These are phyloP conservation scores for Coreius guichenoti DNA, from an alignment of 2,797 vertebrate genomes.

Conservation along the genomic window DNA sequence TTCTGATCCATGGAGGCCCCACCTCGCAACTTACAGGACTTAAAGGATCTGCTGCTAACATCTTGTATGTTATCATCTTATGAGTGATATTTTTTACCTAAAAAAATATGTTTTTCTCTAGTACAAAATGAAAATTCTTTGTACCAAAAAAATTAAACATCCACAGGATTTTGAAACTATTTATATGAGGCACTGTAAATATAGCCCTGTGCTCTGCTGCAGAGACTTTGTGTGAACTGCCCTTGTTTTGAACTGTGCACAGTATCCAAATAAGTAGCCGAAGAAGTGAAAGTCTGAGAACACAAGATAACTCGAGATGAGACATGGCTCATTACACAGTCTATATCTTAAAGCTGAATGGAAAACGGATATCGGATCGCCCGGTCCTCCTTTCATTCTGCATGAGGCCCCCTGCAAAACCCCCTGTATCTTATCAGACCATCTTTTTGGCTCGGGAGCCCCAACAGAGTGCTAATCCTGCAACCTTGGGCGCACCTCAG, in stretches of 20 bases:
- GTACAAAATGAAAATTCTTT: conserved; percentile 1
- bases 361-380: conserved; percentile 50
- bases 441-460: conserved; percentile 59
- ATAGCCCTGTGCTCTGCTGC: neutral
- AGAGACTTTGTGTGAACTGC: conserved; percentile 11
- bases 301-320: conserved; percentile 35
- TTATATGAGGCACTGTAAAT: neutral
- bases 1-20: too few relatives aligned
- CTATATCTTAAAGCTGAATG: conserved; percentile 40
- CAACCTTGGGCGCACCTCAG: conserved; percentile 66
- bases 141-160: neutral
- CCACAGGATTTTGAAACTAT: neutral
- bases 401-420: conserved; percentile 39
- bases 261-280: conserved; percentile 27
- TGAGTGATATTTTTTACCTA: neutral
- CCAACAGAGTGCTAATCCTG: conserved; percentile 71
- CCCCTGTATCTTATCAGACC: conserved; percentile 71
- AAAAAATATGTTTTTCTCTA: conserved; percentile 8
- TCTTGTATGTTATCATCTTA: neutral
- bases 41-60: too few relatives aligned
- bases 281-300: conserved; percentile 31
- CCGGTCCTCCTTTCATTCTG: conserved; percentile 17
- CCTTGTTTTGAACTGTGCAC: conserved; percentile 32
- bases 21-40: too few relatives aligned
- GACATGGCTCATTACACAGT: conserved; percentile 31